Evolutionary conservation across 2,113 vertebrate species (phyloP).

Genomic region (Etheostoma spectabile): DNA sequence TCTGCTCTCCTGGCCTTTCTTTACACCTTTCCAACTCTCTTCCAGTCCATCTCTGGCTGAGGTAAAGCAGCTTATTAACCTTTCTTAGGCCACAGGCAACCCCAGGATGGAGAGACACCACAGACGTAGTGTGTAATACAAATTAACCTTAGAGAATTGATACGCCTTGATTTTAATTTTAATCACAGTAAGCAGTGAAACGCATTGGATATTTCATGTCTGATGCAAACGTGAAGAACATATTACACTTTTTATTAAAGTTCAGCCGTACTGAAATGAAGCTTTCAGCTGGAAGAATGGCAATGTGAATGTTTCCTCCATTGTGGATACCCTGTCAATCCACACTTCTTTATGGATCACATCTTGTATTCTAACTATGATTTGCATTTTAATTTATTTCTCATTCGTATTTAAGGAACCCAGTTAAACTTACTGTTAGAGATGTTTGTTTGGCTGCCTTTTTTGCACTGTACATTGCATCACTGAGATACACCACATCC

Average conservation of each 20-base stretch:
- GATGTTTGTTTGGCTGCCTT: neutral
- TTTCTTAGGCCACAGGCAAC: conserved; percentile 77
- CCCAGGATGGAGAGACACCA: conserved; percentile 61
- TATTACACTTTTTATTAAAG: conserved; percentile 60
- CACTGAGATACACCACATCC: neutral
- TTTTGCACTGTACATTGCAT: neutral
- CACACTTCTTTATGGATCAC: neutral
- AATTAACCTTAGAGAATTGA: conserved; percentile 80
- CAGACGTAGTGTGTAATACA: conserved; percentile 66
- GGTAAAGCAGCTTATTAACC: conserved; percentile 84
- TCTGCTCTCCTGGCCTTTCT: conserved; percentile 62
- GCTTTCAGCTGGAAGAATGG: conserved; percentile 26
- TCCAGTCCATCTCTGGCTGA: conserved; percentile 61
- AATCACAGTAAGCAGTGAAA: conserved; percentile 71
- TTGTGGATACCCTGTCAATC: neutral
- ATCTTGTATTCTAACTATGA: neutral
- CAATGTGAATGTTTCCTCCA: neutral
- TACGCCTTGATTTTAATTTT: conserved; percentile 79
- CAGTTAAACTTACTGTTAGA: too few relatives aligned
- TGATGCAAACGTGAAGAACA: conserved; percentile 46
- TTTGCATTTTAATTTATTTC: neutral
- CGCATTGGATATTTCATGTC: conserved; percentile 58
- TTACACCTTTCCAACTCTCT: conserved; percentile 57
- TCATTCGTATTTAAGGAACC: neutral
- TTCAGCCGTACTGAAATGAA: conserved; percentile 51